A percentile compares a stretch with the other conserved stretches of the same genome.
These are phyloP conservation scores for Gymnocypris eckloni DNA, from an alignment of 2,797 vertebrate genomes.

Conservation along the genomic window DNA sequence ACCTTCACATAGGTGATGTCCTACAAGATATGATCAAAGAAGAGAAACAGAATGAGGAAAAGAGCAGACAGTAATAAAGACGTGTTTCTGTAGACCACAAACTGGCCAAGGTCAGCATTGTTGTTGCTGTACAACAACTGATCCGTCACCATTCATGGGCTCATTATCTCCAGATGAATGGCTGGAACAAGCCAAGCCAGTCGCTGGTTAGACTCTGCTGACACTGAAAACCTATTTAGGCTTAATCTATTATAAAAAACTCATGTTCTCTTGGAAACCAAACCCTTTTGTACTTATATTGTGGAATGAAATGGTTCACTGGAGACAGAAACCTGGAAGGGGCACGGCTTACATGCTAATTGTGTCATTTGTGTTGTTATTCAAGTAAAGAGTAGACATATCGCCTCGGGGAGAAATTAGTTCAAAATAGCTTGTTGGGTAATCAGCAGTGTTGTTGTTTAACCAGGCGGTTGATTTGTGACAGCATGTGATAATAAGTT, in stretches of 20 bases:
- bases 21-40: constrained; percentile 35
- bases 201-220: constrained; percentile 18
- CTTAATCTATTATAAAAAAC: constrained; percentile 61
- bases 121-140: constrained; percentile 14
- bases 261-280: constrained; percentile 16
- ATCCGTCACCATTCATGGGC: constrained; percentile 21
- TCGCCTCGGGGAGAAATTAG: constrained; percentile 19
- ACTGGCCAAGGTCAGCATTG: constrained; percentile 34
- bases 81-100: constrained; percentile 17
- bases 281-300: constrained; percentile 36
- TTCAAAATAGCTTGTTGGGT: constrained; percentile 33
- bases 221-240: constrained; percentile 32
- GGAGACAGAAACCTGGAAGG: constrained; percentile 6
- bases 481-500: background rate
- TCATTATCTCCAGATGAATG: constrained; percentile 45
- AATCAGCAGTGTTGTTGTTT: constrained; percentile 25
- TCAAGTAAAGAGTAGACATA: constrained; percentile 39
- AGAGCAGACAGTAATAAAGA: constrained; percentile 14
- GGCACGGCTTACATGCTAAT: constrained; percentile 48
- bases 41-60: constrained; percentile 8
- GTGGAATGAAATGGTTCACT: constrained; percentile 8
- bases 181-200: constrained; percentile 23
- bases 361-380: constrained; percentile 33
- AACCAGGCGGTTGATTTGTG: constrained; percentile 17
- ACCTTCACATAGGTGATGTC: constrained; percentile 25